Base-by-base conservation (phyloP, 2,113 vertebrate genomes). In the Pachyramphus minor region DNA sequence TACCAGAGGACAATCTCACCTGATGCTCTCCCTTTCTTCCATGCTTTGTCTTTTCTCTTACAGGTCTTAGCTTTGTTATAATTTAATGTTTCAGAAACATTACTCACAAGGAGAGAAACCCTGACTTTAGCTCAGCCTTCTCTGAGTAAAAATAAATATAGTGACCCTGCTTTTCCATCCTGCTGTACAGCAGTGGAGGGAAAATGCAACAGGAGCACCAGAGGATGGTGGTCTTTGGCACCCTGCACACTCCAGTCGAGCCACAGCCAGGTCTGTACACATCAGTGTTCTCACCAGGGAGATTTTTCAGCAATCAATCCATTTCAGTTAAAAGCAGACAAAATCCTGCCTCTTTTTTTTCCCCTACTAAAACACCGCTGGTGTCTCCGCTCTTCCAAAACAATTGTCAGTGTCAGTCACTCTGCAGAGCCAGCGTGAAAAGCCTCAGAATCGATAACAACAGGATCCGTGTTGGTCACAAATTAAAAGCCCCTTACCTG, bases 401-500 rank as follows among this genome's bases (percentile, higher is more conserved):
- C 20, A 56, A 73, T 47, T 20, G 16, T 18, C 75, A 42, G 68
- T 16, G 49, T 10, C 53, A 68, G 56, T 27, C 69, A 25, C n/a
- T 64, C 31, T 19, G 3, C 18, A 5, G 5, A 71, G 67, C 13
- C 66, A 67, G 60, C 50, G 30, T 20, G 64, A 64, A 67, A 49
- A 81, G 18, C 56, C 17, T 23, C n/a, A 20, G 55, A 44, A 33
- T 55, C 78, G 30, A 33, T 53, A 53, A 79, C 15, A 81, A 69
- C 71, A 91, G 71, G 27, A 42, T 68, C 67, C 37, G 37, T n/a
- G 66, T 31, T 1, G 82, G 50, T 2, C 77, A 79, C 67, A 89
- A 88, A 93, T 93, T 35, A 92, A 94, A 96, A 90, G 18, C 30
- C 39, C 92, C 86, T 90, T 58, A 67, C 76, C 63, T 75, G 66